A percentile compares a stretch with the other conserved stretches of the same genome.
phyloP scores from a whole-genome alignment of 2,113 vertebrate species.

The Rhinolophus sinicus region DNA sequence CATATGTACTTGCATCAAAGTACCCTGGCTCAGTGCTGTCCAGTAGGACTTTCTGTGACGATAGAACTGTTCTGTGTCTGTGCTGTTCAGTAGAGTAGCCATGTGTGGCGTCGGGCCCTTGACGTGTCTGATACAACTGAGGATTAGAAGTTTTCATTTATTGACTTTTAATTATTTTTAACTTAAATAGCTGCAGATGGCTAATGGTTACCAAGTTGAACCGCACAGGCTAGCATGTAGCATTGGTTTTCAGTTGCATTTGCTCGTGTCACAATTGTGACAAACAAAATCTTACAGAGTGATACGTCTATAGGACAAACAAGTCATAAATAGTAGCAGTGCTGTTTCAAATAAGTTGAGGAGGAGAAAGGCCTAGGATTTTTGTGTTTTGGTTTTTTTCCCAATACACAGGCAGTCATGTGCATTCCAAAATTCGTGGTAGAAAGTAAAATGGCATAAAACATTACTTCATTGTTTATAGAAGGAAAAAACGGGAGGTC shows the following conservation, averaged over 20 bases:
- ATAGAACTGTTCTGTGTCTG: neutral
- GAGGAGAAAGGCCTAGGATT: neutral
- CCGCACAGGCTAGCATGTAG: too few species aligned
- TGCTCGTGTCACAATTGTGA: neutral
- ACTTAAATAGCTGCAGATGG: neutral
- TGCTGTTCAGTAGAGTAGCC: rapidly evolving
- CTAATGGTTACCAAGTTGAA: neutral
- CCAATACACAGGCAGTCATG: neutral
- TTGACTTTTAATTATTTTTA: neutral
- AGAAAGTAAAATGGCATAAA: neutral
- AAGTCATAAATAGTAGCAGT: neutral
- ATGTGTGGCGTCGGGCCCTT: neutral
- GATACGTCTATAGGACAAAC: neutral
- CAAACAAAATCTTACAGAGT: neutral
- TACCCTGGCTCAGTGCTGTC: neutral
- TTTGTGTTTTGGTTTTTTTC: neutral
- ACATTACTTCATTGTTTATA: neutral
- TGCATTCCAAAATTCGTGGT: neutral
- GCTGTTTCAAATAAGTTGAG: neutral
- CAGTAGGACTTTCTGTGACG: neutral
- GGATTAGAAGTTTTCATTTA: neutral
- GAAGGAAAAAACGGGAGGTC: neutral
- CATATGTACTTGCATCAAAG: rapidly evolving
- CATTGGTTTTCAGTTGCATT: neutral
- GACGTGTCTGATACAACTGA: neutral